Percentiles rank a stretch among this genome's conserved stretches.
Evolutionary conservation across 2,888 invertebrate species (phyloP).

Genomic region (Acanthosoma haemorrhoidale): DNA sequence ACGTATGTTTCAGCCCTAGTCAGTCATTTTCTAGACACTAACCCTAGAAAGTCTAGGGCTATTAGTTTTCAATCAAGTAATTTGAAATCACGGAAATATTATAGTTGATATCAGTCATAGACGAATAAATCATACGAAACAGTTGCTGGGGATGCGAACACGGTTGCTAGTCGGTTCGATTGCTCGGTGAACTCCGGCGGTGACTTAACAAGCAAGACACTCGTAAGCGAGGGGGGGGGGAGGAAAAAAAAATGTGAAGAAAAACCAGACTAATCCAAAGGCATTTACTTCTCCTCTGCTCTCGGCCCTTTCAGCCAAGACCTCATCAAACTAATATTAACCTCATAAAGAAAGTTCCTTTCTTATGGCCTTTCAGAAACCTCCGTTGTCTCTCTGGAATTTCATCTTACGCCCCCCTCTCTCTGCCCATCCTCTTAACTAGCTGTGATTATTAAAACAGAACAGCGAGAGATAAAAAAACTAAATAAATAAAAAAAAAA

Average conservation of each 20-base stretch:
- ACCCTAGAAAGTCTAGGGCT: too few relatives aligned
- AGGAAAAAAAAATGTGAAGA: neutral
- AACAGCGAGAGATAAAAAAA: neutral
- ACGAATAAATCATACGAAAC: too few relatives aligned
- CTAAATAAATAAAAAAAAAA: too few relatives aligned
- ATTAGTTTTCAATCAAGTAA: too few relatives aligned
- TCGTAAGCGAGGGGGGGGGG: neutral
- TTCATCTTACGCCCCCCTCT: neutral
- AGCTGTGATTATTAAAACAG: neutral
- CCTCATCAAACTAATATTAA: constrained; percentile 14
- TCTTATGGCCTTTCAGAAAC: constrained; percentile 2
- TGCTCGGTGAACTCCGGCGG: too few relatives aligned
- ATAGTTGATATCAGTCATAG: too few relatives aligned
- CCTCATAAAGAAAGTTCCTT: constrained; percentile 14
- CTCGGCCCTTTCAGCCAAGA: neutral
- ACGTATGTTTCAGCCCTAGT: too few relatives aligned
- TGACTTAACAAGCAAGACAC: too few relatives aligned
- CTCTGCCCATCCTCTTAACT: neutral
- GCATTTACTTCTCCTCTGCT: neutral
- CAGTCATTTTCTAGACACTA: too few relatives aligned
- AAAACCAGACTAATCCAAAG: neutral
- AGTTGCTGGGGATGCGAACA: too few relatives aligned
- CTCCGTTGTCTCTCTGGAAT: neutral
- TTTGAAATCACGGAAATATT: too few relatives aligned
- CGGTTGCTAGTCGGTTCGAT: too few relatives aligned